Base-by-base conservation (phyloP, 2,113 vertebrate species). In the Recurvirostra avosetta region DNA sequence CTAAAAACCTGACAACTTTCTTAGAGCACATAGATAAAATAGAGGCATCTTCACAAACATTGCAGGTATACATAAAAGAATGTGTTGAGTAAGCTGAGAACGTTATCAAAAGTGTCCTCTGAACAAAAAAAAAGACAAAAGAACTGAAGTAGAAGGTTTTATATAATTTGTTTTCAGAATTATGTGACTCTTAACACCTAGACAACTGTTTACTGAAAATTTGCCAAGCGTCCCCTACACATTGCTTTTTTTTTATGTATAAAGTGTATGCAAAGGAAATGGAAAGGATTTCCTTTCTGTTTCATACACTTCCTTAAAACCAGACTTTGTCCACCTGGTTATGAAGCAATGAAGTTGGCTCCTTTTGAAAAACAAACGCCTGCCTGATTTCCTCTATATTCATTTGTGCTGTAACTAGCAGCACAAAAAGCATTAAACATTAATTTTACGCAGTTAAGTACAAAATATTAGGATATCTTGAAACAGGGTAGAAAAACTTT, bases 221-320 rank as follows among this genome's bases (percentile, higher is more conserved):
- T 18, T 76, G 88, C 86, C 78, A 94, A 85, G 30, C 0, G 1
- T 77, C 43, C 67, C 36, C 78, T 88, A 45, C 45, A 62, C 11
- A 12, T 36, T 70, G 58, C 59, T 74, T 74, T 71, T 70, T 91
- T 95, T 72, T 56, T 16, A 86, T 12, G 45, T 45, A 59, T 36
- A 27, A 94, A 76, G 83, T 32, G n/a, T 36, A 90, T 66, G 73
- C 45, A 93, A 94, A 97, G 96, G 93, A 97, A 96, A 92, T 47
- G 13, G 87, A 86, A 96, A 96, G 94, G 93, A 95, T 96, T 96
- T 96, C 97, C 94, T 94, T 65, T 90, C 68, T 92, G 89, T 94
- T 96, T 95, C 93, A 61, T 85, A 71, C 40, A 71, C 88, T 95
- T 98, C 92, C 94, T 23, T 38, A 92, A 94, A 93, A 89, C 56